Evolutionary conservation across 2,113 vertebrate species (phyloP).

Genomic region (Notiomystis cincta): DNA sequence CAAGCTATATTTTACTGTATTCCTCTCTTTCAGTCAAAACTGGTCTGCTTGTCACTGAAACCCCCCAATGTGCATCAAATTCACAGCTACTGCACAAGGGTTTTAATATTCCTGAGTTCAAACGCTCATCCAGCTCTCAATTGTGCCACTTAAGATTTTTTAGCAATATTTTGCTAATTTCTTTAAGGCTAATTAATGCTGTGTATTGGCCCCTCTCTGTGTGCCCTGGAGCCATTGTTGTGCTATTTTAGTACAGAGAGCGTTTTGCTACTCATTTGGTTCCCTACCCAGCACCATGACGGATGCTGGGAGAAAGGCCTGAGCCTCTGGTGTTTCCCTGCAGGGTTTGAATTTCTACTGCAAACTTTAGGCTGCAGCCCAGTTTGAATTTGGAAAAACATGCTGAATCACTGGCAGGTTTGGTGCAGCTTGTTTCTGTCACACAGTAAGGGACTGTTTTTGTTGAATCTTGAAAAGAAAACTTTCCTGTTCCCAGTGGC

Average conservation of each 20-base stretch:
- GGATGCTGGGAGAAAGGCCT: not conserved
- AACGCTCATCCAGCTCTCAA: not conserved
- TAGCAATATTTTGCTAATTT: conserved; percentile 38
- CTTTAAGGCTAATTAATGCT: conserved; percentile 25
- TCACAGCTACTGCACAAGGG: not conserved
- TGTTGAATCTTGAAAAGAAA: conserved; percentile 36
- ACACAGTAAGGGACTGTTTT: conserved; percentile 23
- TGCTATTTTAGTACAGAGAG: not conserved
- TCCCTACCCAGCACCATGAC: not conserved
- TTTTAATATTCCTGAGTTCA: not conserved
- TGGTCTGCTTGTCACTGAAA: not conserved
- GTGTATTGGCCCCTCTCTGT: not conserved
- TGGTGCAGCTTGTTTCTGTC: conserved; percentile 14
- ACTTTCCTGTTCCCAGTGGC: not conserved
- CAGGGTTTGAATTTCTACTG: not conserved
- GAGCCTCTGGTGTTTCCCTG: not conserved
- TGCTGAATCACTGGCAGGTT: conserved; percentile 27
- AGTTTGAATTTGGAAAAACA: conserved; percentile 21
- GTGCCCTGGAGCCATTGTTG: conserved; percentile 36
- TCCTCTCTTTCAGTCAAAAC: not conserved
- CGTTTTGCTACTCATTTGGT: not conserved
- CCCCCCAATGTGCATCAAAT: not conserved
- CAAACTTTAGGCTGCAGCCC: not conserved
- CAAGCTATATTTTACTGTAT: not conserved
- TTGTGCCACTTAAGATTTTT: not conserved